Base-by-base conservation (phyloP, 2,797 vertebrate genomes). In the Hybognathus amarus region DNA sequence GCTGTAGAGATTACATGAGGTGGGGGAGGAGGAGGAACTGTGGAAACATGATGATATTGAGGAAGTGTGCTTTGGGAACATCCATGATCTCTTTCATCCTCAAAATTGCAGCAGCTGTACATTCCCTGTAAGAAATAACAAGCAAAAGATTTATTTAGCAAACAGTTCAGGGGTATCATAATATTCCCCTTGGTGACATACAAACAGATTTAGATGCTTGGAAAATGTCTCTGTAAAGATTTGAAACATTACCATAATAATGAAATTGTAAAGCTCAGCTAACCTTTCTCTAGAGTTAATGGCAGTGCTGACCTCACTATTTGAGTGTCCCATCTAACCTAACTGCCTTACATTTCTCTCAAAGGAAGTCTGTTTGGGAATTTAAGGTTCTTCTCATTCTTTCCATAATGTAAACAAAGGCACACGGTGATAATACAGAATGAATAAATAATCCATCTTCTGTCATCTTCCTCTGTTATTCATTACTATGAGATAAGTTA, bases 91-190 rank as follows among this genome's bases (percentile, higher is more conserved):
- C 93, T 96, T 89, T 95, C 94, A 80, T 97, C 96, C 87, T 98
- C 97, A 13, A 96, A 95, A 87, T 95, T 95, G 92, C 97, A 97
- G 91, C 97, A 98, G 88, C 97, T 97, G 94, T 97, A 98, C 96
- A 98, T 98, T 68, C 97, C 97, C 97, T 97, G 89, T 69, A 81
- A 86, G 83, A 80, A 42, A 83, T 36, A 74, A 73, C 33, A 70
- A 79, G 71, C 70, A 63, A 80, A 75, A 36, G 0, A 87, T 79
- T 74, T 84, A 77, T 76, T 86, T 63, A 75, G 24, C 40, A 77
- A 81, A 66, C 24, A 56, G 64, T 77, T 69, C 54, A 80, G 45
- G 45, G 36, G 42, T 63, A 70, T 83, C 69, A 67, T 66, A 77
- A 77, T 56, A 42, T 80, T 52, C 36, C 79, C 77, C 20, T 76